Evolutionary conservation across 30 jellyfish, hydroid and myxozoan species (phyloP).

Genomic region (Cassiopea xamachana): DNA sequence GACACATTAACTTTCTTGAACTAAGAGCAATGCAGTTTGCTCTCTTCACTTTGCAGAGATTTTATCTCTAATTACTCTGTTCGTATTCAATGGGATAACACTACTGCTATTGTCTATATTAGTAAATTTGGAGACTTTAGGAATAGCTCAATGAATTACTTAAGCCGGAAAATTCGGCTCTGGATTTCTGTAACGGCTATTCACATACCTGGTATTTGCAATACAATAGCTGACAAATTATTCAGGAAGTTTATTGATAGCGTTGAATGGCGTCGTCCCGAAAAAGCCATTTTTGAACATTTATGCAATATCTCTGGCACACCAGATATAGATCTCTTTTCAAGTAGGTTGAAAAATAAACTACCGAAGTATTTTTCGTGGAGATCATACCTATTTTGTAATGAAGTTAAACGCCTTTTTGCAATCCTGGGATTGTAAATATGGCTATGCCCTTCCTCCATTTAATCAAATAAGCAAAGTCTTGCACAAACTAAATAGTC

Average conservation of each 20-base stretch:
- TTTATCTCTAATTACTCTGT: background rate
- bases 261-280: constrained; percentile 46
- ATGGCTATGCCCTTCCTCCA: constrained; percentile 57
- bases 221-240: constrained; percentile 23
- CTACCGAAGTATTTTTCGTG: constrained; percentile 12
- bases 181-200: constrained; percentile 27
- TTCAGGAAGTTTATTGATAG: constrained; percentile 23
- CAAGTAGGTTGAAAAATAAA: constrained; percentile 19
- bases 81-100: background rate
- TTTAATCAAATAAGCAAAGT: constrained; percentile 41
- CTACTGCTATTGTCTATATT: constrained; percentile 3
- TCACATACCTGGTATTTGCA: constrained; percentile 37
- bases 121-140: background rate
- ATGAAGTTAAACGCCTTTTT: constrained; percentile 11
- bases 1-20: constrained; percentile 4
- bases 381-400: constrained; percentile 28
- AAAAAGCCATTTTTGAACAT: background rate
- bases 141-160: background rate
- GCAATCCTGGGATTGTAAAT: constrained; percentile 15
- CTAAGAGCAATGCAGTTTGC: constrained; percentile 2
- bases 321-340: constrained; percentile 38
- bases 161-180: constrained; percentile 21
- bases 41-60: background rate
- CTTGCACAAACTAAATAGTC: constrained; percentile 7
- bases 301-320: constrained; percentile 2